Percentiles rank a stretch among this genome's conserved stretches.
Conservation (phyloP, 1,140 invertebrate genomes). For the Pseudomyrmex cubaensis region DNA sequence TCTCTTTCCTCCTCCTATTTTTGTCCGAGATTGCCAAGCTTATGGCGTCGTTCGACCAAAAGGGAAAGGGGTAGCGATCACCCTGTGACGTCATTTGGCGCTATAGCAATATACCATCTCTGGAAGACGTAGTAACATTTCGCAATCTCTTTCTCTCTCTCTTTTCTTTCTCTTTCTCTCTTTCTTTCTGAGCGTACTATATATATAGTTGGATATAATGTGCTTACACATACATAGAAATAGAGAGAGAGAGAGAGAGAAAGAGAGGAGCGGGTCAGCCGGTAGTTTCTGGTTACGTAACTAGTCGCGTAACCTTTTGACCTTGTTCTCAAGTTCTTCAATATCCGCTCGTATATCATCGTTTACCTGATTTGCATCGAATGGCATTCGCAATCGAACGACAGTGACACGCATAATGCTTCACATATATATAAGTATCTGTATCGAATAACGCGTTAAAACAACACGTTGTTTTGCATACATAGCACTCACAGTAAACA, state of each 20-base stretch:
- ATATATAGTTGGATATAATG: not conserved
- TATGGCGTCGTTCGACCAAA: not conserved
- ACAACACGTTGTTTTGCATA: no score
- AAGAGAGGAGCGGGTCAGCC: not conserved
- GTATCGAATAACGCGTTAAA: no score
- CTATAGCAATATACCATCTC: slow-evolving; percentile 31
- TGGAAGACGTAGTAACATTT: slow-evolving; percentile 17
- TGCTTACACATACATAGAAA: not conserved
- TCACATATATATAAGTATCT: no score
- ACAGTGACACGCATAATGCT: not conserved
- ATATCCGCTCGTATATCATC: slow-evolving; percentile 1
- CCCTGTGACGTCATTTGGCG: slow-evolving; percentile 26
- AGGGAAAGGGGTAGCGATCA: not conserved
- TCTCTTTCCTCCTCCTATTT: not conserved
- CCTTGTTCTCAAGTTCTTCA: slow-evolving; percentile 58
- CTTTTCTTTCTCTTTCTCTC: not conserved
- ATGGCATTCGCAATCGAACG: not conserved
- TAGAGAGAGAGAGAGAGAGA: no score
- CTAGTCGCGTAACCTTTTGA: slow-evolving; percentile 61
- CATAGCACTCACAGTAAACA: no score
- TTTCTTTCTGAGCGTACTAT: not conserved
- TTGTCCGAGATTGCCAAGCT: slow-evolving; percentile 19
- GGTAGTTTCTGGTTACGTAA: slow-evolving; percentile 59
- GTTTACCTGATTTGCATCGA: slow-evolving; percentile 46
- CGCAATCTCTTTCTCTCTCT: not conserved